Evolutionary conservation across 2,888 invertebrate species (phyloP), one percentile per base, ranked within the genome.

Genomic region (Melipona beecheii): DNA sequence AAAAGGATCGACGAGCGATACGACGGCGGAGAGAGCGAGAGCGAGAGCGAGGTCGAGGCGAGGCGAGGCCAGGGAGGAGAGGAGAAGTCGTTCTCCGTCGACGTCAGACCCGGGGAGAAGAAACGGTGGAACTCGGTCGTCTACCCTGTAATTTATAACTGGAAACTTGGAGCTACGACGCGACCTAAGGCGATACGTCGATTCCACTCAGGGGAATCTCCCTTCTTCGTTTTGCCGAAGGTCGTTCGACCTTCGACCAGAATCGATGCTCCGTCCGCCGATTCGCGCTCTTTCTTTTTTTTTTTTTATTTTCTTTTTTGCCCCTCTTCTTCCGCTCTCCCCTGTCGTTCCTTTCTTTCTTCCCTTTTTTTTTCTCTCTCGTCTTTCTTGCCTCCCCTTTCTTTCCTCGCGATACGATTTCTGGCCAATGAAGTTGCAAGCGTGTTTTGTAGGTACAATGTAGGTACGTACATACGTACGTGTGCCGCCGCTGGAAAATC

Each of bases 71-170:
- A 52, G 6, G 19, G 52, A 19, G 19, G 60, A 56, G 21, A 56
- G 43, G 49, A 70, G 74, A 65, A 58, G 36, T 58, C 24, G 71
- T 58, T 27, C 31, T n/a, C 52, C 76, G 78, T 49, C 65, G 75
- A 75, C 73, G 86, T 71, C 58, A 58, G 74, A 19, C 13, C 31
- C 43, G 43, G 43, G 70, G 70, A 81, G 81, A 85, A 88, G 84
- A 84, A 83, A 83, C 85, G 88, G 68, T 81, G 84, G 90, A 90
- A 90, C 89, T 89, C 89, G 90, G 89, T 90, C 89, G 90, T 89
- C 90, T 89, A 89, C 90, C 90, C 85, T 84, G 90, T 89, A 90
- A 90, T 90, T 90, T 90, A 90, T 90, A 90, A 90, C 90, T 89
- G 88, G 87, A 89, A 90, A 90, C 90, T 90, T 85, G 89, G 90